phyloP scores from a whole-genome alignment of 1,140 invertebrate species.

The Thaumetopoea pityocampa region DNA sequence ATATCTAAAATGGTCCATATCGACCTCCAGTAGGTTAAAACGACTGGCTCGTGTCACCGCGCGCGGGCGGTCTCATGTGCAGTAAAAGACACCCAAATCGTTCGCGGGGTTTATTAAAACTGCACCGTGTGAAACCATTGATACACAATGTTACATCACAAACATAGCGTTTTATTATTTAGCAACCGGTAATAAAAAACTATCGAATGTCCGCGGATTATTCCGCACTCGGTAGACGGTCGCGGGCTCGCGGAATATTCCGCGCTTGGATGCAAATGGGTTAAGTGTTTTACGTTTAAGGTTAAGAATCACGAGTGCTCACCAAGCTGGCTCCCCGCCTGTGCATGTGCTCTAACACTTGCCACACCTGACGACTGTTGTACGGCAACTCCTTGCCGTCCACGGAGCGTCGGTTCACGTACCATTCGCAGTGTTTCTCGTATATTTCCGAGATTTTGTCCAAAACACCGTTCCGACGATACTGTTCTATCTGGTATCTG shows the following conservation, averaged over 20 bases:
- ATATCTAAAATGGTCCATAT: neutral
- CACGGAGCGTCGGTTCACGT: conserved; percentile 67
- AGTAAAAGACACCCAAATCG: too few relatives aligned
- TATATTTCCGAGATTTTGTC: conserved; percentile 83
- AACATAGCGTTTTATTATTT: too few relatives aligned
- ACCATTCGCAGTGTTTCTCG: conserved; percentile 83
- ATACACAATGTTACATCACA: too few relatives aligned
- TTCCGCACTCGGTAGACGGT: too few relatives aligned
- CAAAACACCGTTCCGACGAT: conserved; percentile 77
- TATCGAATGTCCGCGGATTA: too few relatives aligned
- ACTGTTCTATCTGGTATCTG: conserved; percentile 80
- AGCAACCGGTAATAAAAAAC: too few relatives aligned
- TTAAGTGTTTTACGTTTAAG: too few relatives aligned
- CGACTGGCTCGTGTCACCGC: too few relatives aligned
- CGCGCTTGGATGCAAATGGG: neutral
- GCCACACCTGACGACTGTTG: conserved; percentile 86
- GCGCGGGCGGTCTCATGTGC: too few relatives aligned
- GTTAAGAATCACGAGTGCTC: too few relatives aligned
- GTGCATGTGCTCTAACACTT: conserved; percentile 77
- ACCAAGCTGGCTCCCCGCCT: conserved; percentile 78
- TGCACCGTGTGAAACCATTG: too few relatives aligned
- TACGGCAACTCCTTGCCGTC: conserved; percentile 50
- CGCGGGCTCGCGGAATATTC: neutral
- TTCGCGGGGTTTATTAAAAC: too few relatives aligned
- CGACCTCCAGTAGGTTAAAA: neutral